A percentile compares a stretch with the other conserved stretches of the same genome.
Evolutionary conservation across 2,113 vertebrate species (phyloP).

Genomic region (Hiodon tergisus): DNA sequence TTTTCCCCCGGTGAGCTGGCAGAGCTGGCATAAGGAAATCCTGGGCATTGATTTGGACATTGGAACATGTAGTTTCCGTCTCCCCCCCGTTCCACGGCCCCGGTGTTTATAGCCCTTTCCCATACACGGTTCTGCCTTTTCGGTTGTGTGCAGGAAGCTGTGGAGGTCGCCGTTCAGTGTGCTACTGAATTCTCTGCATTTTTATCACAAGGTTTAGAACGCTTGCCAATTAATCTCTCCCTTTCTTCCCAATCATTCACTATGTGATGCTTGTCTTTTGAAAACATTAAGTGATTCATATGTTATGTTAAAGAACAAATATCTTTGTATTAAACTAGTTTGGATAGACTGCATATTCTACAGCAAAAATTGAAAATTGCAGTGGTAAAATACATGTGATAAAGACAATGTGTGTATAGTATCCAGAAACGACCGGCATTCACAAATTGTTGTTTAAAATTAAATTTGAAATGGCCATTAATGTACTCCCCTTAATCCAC

Average conservation of each 20-base stretch:
- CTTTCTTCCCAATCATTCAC: no score
- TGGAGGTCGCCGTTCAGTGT: no score
- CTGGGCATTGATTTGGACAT: background rate
- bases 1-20: background rate
- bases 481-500: background rate
- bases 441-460: constrained; percentile 10
- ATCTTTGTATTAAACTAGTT: no score
- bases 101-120: background rate
- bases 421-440: constrained; percentile 1
- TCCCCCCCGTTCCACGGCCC: background rate
- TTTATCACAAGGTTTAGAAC: no score
- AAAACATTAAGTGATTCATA: no score
- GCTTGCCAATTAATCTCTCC: no score
- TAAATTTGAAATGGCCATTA: constrained; percentile 2
- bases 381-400: background rate
- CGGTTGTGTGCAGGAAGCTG: no score
- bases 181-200: no score
- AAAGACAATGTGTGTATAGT: constrained; percentile 7
- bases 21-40: background rate
- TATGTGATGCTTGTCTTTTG: no score
- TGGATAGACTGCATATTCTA: background rate
- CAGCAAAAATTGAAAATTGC: background rate
- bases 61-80: background rate
- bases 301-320: background rate
- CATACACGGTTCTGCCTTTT: background rate